Base-by-base conservation (phyloP, 2,113 vertebrate species). In the Platycercus adscitus region DNA sequence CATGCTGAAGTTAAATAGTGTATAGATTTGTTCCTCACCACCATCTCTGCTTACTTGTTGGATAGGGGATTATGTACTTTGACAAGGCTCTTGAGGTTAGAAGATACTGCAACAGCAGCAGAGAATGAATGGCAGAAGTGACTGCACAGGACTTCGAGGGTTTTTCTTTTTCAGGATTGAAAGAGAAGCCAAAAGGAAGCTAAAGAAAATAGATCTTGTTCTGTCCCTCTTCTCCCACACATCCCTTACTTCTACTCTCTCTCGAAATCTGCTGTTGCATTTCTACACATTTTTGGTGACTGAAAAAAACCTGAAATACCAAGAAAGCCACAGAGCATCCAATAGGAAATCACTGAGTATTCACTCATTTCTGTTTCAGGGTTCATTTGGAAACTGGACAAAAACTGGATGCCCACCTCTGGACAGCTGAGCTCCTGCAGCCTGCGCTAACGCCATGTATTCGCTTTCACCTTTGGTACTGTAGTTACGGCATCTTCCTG, bases 371-470 rank as follows among this genome's bases (percentile, higher is more conserved):
- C 44, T 53, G 44, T 50, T 70, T 88, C 49, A 41, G 47, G 37
- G 21, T 58, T 95, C 12, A 8, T 53, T 39, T 77, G 55, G 63
- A 83, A 93, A 63, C 11, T 8, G 60, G 75, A 58, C 49, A n/a
- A 50, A 65, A 76, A 56, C 46, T 49, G 23, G 23, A 13, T 37
- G 53, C n/a, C 20, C 2, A 2, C 35, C 31, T 66, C 41, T 60
- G 61, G 35, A 15, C 14, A 47, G 26, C 64, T 55, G 46, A 79
- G 56, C 35, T 92, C 17, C 70, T 64, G 56, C 61, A 89, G 56
- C 84, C 43, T 39, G 10, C 0, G 1, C 56, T 29, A n/a, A 65
- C 6, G 15, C 52, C 39, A 44, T 1, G 1, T 12, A 21, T 7
- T 69, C 75, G 69, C 20, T 26, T 91, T 56, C 82, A 43, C 41